phyloP scores from a whole-genome alignment of 2,888 invertebrate genomes.

The Eupithecia tripunctaria region DNA sequence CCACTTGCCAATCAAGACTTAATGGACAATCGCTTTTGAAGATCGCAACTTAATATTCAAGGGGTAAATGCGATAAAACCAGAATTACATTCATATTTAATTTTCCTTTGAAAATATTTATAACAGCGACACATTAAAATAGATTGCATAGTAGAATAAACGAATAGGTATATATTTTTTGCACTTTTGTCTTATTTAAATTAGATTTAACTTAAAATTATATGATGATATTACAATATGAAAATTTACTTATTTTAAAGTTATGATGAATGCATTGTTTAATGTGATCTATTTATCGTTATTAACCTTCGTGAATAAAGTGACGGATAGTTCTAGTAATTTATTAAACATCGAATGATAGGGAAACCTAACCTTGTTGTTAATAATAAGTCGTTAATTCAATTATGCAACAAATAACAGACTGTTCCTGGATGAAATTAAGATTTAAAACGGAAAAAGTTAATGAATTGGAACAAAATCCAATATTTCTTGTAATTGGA shows the following conservation, averaged over 20 bases:
- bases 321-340: no score
- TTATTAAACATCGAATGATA: no score
- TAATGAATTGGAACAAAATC: slow-evolving; percentile 8
- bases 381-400: no score
- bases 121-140: neutral
- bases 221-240: no score
- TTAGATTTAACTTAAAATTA: no score
- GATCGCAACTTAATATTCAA: slow-evolving; percentile 45
- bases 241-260: neutral
- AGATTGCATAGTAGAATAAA: neutral
- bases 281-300: no score
- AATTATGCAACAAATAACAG: neutral
- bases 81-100: slow-evolving; percentile 34
- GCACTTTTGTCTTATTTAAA: no score
- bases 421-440: neutral
- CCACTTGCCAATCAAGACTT: slow-evolving; percentile 40
- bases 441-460: neutral
- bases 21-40: slow-evolving; percentile 46
- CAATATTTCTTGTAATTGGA: slow-evolving; percentile 20
- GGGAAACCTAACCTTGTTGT: no score
- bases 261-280: no score
- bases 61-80: slow-evolving; percentile 39
- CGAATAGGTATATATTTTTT: neutral
- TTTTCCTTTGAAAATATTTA: slow-evolving; percentile 29
- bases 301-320: no score